Conservation (phyloP, 1,140 invertebrate species). For the Zaprionus kolodkinae region DNA sequence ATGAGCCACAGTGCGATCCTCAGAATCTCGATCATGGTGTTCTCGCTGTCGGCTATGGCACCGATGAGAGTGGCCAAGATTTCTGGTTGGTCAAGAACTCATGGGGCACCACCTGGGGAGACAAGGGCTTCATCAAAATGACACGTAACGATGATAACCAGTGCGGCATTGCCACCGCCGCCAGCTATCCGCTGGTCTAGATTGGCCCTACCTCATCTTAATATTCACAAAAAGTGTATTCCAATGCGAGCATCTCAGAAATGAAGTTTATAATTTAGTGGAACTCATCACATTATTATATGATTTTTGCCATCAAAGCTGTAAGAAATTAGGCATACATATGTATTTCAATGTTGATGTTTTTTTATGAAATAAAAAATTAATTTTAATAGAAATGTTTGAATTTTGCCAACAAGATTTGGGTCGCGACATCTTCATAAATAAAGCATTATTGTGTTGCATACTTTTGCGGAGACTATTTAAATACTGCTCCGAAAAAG, state of each 20-base stretch:
- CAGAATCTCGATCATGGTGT: slow-evolving; percentile 93
- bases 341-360: slow-evolving; percentile 47
- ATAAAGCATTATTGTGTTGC: too few species aligned
- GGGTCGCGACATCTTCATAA: too few species aligned
- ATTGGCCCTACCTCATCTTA: slow-evolving; percentile 36
- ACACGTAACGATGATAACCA: slow-evolving; percentile 93
- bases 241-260: slow-evolving; percentile 69
- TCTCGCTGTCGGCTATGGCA: slow-evolving; percentile 88
- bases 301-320: slow-evolving; percentile 41
- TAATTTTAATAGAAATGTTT: slow-evolving; percentile 12
- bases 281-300: slow-evolving; percentile 29
- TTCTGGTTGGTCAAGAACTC: slow-evolving; percentile 89
- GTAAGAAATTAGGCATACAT: slow-evolving; percentile 45
- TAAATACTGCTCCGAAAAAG: too few species aligned
- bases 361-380: slow-evolving; percentile 47
- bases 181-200: slow-evolving; percentile 94
- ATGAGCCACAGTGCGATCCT: slow-evolving; percentile 88
- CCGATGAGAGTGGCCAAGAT: slow-evolving; percentile 86
- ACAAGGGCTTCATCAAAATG: slow-evolving; percentile 95
- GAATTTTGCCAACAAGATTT: too few species aligned
- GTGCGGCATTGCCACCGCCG: slow-evolving; percentile 94
- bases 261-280: slow-evolving; percentile 56
- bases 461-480: too few species aligned
- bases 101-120: slow-evolving; percentile 93
- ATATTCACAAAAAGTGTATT: slow-evolving; percentile 33